A percentile compares a stretch with the other conserved stretches of the same genome.
phyloP scores from a whole-genome alignment of 1,140 invertebrate genomes.

The Chironomus tepperi region DNA sequence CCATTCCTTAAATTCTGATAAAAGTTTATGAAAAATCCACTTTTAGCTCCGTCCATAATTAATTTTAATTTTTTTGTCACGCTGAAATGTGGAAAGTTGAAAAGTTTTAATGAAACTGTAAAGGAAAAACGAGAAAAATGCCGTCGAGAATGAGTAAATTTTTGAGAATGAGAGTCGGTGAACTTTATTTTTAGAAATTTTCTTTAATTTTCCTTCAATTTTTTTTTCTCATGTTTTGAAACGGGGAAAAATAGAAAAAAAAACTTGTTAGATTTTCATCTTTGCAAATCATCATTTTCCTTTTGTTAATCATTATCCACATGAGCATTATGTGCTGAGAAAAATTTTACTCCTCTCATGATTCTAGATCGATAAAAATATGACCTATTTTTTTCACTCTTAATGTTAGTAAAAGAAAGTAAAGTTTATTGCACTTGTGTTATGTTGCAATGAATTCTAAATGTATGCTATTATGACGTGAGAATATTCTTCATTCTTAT shows the following conservation, averaged over 20 bases:
- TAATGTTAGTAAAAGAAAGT: too few relatives aligned
- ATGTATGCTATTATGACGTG: too few relatives aligned
- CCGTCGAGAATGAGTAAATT: not conserved
- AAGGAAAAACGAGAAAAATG: conserved; percentile 3
- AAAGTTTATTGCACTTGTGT: too few relatives aligned
- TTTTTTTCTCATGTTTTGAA: too few relatives aligned
- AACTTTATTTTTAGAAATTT: conserved; percentile 2
- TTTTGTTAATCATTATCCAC: not conserved
- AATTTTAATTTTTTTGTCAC: not conserved
- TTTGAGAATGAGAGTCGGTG: not conserved
- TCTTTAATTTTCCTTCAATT: not conserved
- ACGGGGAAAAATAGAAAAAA: too few relatives aligned
- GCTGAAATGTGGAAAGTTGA: not conserved
- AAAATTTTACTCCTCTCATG: too few relatives aligned
- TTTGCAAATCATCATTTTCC: not conserved
- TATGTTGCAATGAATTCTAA: too few relatives aligned
- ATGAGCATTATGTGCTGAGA: too few relatives aligned
- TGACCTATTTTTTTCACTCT: too few relatives aligned
- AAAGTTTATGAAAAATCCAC: not conserved
- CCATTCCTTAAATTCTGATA: conserved; percentile 30
- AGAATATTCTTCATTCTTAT: too few relatives aligned
- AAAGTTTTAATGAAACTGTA: not conserved
- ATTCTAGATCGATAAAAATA: too few relatives aligned
- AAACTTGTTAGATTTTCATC: not conserved
- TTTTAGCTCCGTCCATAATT: not conserved